phyloP scores from a whole-genome alignment of 2,113 vertebrate species.

The Campylorhamphus procurvoides region DNA sequence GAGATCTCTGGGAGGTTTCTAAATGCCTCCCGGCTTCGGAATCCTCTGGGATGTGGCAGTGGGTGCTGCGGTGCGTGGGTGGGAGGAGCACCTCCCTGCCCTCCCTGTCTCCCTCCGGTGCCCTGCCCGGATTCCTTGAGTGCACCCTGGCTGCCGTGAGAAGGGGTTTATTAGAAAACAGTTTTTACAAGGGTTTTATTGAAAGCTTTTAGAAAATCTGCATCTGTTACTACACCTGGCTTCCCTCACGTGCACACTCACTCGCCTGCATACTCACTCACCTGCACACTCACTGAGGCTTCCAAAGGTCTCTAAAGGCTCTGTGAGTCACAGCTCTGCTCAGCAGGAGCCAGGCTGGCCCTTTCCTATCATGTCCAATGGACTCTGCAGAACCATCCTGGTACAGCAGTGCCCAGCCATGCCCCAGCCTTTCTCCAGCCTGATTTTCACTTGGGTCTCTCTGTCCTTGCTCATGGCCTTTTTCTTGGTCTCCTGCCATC shows the following conservation, averaged over 20 bases:
- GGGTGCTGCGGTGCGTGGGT: not conserved
- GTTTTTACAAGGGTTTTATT: not conserved
- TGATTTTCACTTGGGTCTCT: not conserved
- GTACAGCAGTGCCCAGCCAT: not conserved
- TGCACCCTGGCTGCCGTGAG: rapidly evolving
- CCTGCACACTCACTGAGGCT: not conserved
- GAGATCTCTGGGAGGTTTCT: not conserved
- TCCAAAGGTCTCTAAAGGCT: not conserved
- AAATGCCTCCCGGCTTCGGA: not conserved
- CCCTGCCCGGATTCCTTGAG: not conserved
- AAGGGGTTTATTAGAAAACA: not conserved
- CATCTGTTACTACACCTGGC: rapidly evolving
- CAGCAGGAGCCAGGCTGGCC: not conserved
- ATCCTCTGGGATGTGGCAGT: not conserved
- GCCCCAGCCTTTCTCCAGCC: not conserved
- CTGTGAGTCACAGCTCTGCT: not conserved
- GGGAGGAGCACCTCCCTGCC: not conserved
- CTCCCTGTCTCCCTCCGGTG: not conserved
- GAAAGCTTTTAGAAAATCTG: not conserved
- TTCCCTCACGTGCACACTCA: not conserved
- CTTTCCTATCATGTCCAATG: rapidly evolving
- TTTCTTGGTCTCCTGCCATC: not conserved
- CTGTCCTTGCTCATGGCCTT: not conserved
- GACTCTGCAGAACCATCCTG: not conserved
- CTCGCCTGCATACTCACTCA: not conserved